These are phyloP conservation scores for Mus pahari DNA, from an alignment of 2,113 vertebrate species.

Conservation along the genomic window DNA sequence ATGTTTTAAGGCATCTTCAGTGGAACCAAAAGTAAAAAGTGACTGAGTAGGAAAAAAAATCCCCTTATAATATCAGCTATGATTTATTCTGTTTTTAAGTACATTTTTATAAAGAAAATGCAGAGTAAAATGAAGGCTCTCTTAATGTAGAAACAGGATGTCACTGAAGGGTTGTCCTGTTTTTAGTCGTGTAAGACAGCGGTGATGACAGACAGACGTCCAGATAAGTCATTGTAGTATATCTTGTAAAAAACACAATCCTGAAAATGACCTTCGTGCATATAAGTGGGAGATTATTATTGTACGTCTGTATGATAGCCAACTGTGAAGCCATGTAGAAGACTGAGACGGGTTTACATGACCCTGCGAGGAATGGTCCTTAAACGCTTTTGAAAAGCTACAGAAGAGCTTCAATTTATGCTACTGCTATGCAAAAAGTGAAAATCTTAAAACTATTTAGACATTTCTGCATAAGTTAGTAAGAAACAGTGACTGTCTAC, in stretches of 20 bases:
- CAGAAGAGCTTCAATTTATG: neutral
- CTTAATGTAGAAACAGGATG: neutral
- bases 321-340: neutral
- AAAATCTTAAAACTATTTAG: neutral
- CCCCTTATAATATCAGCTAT: neutral
- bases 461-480: neutral
- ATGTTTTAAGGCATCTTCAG: constrained; percentile 20
- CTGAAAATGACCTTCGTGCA: neutral
- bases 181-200: neutral
- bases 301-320: no score
- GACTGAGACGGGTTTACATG: neutral
- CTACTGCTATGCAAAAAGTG: neutral
- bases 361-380: neutral
- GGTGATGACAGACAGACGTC: neutral
- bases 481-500: neutral
- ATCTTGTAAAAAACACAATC: constrained; percentile 46
- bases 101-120: constrained; percentile 14
- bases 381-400: neutral
- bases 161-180: neutral
- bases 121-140: constrained; percentile 15
- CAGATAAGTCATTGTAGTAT: neutral
- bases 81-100: constrained; percentile 11
- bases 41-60: neutral
- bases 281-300: neutral
- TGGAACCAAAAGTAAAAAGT: constrained; percentile 39